phyloP scores from a whole-genome alignment of 2,888 invertebrate species.

The Cataglyphis rosenhaueri region DNA sequence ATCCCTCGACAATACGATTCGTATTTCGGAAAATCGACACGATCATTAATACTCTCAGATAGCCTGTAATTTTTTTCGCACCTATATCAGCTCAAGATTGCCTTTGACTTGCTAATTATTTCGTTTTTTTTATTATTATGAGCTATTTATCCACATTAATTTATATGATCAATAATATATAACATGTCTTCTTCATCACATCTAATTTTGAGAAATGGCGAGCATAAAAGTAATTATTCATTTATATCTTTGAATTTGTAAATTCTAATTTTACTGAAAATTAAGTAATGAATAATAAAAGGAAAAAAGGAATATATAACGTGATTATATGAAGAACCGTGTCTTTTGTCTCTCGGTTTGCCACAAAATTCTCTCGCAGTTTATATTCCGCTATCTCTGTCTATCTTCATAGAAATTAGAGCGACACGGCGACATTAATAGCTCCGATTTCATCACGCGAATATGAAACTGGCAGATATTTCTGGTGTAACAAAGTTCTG shows the following conservation, averaged over 20 bases:
- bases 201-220: background rate
- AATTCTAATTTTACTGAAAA: background rate
- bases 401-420: constrained; percentile 64
- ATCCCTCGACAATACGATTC: constrained; percentile 17
- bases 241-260: background rate
- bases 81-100: no score
- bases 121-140: background rate
- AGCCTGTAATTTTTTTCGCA: background rate
- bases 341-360: background rate
- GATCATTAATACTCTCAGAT: background rate
- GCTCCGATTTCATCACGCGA: constrained; percentile 67
- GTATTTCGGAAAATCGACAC: constrained; percentile 34
- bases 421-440: constrained; percentile 69
- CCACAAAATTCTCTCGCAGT: background rate
- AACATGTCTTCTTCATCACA: background rate
- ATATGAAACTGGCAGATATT: constrained; percentile 70
- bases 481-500: constrained; percentile 54
- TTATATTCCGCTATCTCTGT: constrained; percentile 20
- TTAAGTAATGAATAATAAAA: background rate
- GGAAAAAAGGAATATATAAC: background rate
- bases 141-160: background rate
- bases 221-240: background rate
- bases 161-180: background rate
- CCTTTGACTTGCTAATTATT: background rate
- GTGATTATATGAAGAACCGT: background rate